These are phyloP conservation scores for Trypoxylon attenuatum DNA, from an alignment of 2,888 invertebrate species.

Conservation along the genomic window DNA sequence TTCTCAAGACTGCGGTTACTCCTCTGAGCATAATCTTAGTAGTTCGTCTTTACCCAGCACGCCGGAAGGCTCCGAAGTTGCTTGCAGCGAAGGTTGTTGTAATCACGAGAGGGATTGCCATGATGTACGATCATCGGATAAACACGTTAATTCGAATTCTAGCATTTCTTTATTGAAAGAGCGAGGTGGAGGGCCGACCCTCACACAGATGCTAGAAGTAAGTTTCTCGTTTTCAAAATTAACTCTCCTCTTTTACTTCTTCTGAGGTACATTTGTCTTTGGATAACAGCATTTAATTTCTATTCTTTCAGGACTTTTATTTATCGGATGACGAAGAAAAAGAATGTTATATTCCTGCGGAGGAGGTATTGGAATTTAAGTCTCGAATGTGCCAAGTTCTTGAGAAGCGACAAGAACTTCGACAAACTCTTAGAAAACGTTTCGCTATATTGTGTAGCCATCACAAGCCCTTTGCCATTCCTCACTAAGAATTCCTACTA, in stretches of 20 bases:
- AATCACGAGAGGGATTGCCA: constrained; percentile 79
- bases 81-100: constrained; percentile 92
- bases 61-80: constrained; percentile 92
- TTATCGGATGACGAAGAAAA: constrained; percentile 84
- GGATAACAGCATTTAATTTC: background rate
- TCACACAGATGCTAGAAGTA: constrained; percentile 89
- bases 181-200: constrained; percentile 78
- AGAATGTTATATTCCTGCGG: constrained; percentile 87
- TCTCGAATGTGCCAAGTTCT: constrained; percentile 86
- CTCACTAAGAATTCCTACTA: constrained; percentile 61
- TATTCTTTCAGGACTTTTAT: constrained; percentile 81
- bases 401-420: constrained; percentile 87
- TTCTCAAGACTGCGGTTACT: constrained; percentile 91
- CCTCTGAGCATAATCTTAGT: constrained; percentile 88
- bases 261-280: background rate
- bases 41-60: constrained; percentile 89
- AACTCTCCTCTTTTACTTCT: background rate
- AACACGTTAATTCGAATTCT: constrained; percentile 65
- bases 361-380: constrained; percentile 91
- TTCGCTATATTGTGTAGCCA: constrained; percentile 85
- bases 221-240: constrained; percentile 37
- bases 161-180: constrained; percentile 65
- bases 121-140: constrained; percentile 65
- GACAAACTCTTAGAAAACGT: constrained; percentile 87
- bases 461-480: constrained; percentile 67